Conservation (phyloP, 1,140 invertebrate species). For the Subanguina moxae region DNA sequence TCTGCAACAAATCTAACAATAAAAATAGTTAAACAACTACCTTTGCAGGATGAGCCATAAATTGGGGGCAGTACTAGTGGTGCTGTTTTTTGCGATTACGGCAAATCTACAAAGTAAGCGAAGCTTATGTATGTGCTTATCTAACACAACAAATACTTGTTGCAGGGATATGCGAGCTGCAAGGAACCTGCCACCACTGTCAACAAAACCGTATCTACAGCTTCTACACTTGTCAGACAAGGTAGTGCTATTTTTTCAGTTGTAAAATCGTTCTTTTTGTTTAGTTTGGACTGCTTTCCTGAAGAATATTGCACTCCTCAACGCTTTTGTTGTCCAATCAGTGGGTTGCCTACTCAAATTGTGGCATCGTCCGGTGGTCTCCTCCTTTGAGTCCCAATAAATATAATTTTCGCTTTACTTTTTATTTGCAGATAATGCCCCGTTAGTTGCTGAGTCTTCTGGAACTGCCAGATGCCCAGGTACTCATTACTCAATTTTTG, state of each 20-base stretch:
- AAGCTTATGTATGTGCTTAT: neutral
- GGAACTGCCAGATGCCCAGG: neutral
- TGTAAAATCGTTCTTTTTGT: too few relatives aligned
- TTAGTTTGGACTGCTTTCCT: constrained; percentile 29
- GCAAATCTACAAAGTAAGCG: constrained; percentile 11
- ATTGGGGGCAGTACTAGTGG: too few relatives aligned
- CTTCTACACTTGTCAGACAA: constrained; percentile 19
- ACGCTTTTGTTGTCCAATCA: constrained; percentile 30
- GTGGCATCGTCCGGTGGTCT: neutral
- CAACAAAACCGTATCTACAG: constrained; percentile 19
- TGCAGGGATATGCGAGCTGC: constrained; percentile 32
- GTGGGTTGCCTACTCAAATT: constrained; percentile 1
- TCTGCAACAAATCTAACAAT: too few relatives aligned
- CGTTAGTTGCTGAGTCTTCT: too few relatives aligned
- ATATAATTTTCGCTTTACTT: neutral
- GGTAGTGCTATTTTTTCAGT: too few relatives aligned
- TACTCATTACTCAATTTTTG: neutral
- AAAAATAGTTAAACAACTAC: too few relatives aligned
- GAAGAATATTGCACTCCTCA: constrained; percentile 20
- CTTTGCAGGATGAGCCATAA: too few relatives aligned
- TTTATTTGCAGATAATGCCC: too few relatives aligned
- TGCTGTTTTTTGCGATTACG: neutral
- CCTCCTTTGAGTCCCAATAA: too few relatives aligned
- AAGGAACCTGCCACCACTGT: constrained; percentile 29
- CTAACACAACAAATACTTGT: neutral